Evolutionary conservation across 1,140 invertebrate species (phyloP).

Genomic region (Trigoniulus corallinus): DNA sequence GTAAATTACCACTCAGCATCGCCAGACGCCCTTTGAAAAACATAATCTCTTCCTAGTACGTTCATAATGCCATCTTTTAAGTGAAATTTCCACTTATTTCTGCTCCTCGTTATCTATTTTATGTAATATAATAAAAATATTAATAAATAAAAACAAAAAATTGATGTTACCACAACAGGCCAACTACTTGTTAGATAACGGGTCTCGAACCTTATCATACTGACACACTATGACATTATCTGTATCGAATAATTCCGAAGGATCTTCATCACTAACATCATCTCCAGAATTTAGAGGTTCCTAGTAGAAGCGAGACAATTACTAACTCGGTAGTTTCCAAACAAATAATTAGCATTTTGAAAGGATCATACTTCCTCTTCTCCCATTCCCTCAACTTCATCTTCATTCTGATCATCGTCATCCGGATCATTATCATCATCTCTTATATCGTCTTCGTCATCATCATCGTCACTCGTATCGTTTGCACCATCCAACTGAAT

Average conservation of each 20-base stretch:
- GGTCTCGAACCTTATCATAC: constrained; percentile 73
- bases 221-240: constrained; percentile 99
- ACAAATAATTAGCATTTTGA: neutral
- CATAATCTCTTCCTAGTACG: constrained; percentile 90
- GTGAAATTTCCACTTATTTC: constrained; percentile 99
- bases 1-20: constrained; percentile 85
- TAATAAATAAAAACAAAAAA: neutral
- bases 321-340: neutral
- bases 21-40: constrained; percentile 96
- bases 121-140: constrained; percentile 4
- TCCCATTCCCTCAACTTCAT: constrained; percentile 37
- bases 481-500: constrained; percentile 26
- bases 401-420: constrained; percentile 51
- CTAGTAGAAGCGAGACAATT: constrained; percentile 30
- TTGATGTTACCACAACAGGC: neutral
- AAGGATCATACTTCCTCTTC: constrained; percentile 42
- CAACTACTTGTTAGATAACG: constrained; percentile 3
- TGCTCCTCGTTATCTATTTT: constrained; percentile 87
- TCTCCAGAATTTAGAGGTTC: constrained; percentile 91
- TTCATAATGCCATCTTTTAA: constrained; percentile 99
- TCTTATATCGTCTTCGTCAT: constrained; percentile 53
- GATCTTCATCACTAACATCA: constrained; percentile 94
- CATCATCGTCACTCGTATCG: constrained; percentile 42
- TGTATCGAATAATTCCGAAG: constrained; percentile 85
- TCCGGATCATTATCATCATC: constrained; percentile 36